Evolutionary conservation across 2,113 vertebrate genomes (phyloP).

Genomic region (Cephalopterus ornatus): DNA sequence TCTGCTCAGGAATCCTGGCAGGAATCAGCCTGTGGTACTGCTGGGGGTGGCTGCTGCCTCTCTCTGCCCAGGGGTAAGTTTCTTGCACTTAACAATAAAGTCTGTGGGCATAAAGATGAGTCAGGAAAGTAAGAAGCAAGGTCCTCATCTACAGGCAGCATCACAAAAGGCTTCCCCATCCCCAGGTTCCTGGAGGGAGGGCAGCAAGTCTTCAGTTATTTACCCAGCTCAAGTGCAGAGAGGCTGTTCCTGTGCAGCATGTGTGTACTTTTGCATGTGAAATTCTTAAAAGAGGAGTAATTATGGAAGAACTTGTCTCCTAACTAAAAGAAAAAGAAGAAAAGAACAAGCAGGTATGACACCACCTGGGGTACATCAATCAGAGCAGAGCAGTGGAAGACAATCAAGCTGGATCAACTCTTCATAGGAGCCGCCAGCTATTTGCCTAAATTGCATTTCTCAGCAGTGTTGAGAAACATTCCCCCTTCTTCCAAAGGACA

Average conservation of each 20-base stretch:
- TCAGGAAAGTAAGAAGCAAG: neutral
- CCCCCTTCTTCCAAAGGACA: neutral
- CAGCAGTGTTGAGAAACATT: neutral
- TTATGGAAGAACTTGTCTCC: neutral
- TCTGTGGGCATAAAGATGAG: neutral
- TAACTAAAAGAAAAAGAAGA: neutral
- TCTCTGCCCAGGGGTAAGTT: conserved; percentile 45
- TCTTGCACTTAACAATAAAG: conserved; percentile 72
- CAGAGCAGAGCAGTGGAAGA: neutral
- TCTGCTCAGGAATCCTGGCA: neutral
- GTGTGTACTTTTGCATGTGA: neutral
- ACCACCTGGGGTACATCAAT: neutral
- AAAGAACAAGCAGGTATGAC: neutral
- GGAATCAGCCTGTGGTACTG: neutral
- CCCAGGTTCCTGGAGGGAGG: neutral
- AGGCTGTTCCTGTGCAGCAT: neutral
- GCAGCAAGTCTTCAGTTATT: neutral
- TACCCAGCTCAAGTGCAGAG: neutral
- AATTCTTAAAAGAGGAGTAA: neutral
- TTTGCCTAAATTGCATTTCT: conserved; percentile 4
- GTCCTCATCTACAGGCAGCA: neutral
- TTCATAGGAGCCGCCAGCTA: neutral
- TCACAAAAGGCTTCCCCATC: neutral
- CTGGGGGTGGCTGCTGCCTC: neutral
- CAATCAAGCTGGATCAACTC: neutral